Base-by-base conservation (phyloP, 2,113 vertebrate genomes). In the Oncorhynchus tshawytscha region DNA sequence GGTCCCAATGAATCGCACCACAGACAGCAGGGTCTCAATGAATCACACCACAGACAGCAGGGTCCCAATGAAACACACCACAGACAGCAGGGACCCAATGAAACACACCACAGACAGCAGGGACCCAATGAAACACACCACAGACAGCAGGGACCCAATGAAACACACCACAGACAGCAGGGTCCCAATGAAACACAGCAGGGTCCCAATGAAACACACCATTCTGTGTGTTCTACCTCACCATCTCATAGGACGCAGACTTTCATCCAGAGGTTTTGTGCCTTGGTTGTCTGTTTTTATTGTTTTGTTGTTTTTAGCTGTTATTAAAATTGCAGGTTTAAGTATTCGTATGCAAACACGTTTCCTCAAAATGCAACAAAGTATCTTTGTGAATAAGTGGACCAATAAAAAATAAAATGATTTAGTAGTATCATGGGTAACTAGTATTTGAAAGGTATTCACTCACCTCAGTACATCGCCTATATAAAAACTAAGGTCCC, bases 41-140 rank as follows among this genome's bases (percentile, higher is more conserved):
- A 27, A 27, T 3, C 27, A 2, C 25, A 25, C 25, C 1, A 25
- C 25, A 25, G 25, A 2, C 3, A 27, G 3, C 27, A 27, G 27
- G 3, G 27, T 3, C 27, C 27, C 27, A 27, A 27, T 3, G 27
- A 27, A 27, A 27, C 27, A 0, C 27, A 27, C 27, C 27, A 27
- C 27, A 27, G 27, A 27, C 2, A 27, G 25, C 25, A 27, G 25
- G 25, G 25, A 2, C 25, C 25, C 25, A 27, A 27, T 2, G 25
- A 27, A 16, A 82, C 7, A 31, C 64, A 88, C 6, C 7, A 39
- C 72, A 79, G 85, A 31, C 4, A 31, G 5, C 31, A 5, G 84
- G 87, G 85, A 83, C 86, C 87, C 39, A 25, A 51, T 16, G 49
- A 51, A 16, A 82, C 7, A 31, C 64, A 88, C 34, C 6, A 7